Evolutionary conservation across 2,797 vertebrate genomes (phyloP), one percentile per base, ranked within the genome.

Genomic region (Semaprochilodus insignis): DNA sequence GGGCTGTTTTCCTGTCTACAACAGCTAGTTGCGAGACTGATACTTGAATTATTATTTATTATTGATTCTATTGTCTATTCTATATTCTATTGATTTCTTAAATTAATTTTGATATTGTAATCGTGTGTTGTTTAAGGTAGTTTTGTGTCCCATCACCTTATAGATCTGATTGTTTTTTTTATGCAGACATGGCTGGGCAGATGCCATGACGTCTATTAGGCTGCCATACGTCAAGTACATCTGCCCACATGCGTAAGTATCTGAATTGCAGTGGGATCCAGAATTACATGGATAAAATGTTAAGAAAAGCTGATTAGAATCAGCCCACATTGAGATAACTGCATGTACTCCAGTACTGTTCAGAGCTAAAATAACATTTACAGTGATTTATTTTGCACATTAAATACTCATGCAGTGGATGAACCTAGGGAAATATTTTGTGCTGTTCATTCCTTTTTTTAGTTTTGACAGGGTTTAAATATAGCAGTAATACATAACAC

Each of bases 141-240:
- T 44, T 48, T 15, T 23, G 11, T 54, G 11, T 21, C 74, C 54
- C n/a, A n/a, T n/a, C n/a, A n/a, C n/a, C n/a, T 75, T 27, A 34
- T 65, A 3, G 36, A 88, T 59, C 73, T 51, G 84, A 34, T 89
- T 54, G 65, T 63, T 83, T 83, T 84, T 31, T 89, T 89, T 88
- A 78, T 36, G 82, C 92, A 99, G 98, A 88, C 96, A 98, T 87
- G 97, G 97, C 89, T 99, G 98, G 98, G 97, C 96, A 54, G 97
- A 99, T 0, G 85, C 95, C 76, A 89, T 99, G 90, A 95, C 92
- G 44, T 91, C 91, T 87, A 97, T 98, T 91, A 95, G 94, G 91
- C 95, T 97, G 85, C 97, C 97, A 88, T 95, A 99, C 0, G 94
- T 99, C 92, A 99, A 99, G 84, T 97, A 97, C 86, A 99, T 99